Evolutionary conservation across 2,888 invertebrate species (phyloP).

Genomic region (Pherbina coryleti): DNA sequence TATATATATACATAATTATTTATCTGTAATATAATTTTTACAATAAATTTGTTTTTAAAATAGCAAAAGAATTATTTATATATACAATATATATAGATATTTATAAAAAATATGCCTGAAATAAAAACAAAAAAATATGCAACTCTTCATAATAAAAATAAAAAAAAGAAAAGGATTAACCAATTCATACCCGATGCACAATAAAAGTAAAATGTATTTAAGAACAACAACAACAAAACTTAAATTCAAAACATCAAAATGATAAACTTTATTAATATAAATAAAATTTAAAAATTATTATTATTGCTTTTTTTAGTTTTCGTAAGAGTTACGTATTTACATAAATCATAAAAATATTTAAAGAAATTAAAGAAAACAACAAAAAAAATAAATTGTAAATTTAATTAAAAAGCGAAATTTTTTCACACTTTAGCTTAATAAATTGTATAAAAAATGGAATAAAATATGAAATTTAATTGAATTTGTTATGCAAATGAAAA

Average conservation of each 20-base stretch:
- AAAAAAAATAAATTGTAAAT: constrained; percentile 50
- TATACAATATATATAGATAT: constrained; percentile 42
- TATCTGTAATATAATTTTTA: constrained; percentile 27
- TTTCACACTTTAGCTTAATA: constrained; percentile 70
- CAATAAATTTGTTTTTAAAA: constrained; percentile 53
- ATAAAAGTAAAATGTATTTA: constrained; percentile 58
- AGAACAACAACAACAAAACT: constrained; percentile 53
- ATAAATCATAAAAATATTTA: constrained; percentile 56
- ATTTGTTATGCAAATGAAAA: constrained; percentile 70
- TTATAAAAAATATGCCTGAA: constrained; percentile 55
- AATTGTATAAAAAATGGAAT: constrained; percentile 68
- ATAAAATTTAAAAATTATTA: constrained; percentile 61
- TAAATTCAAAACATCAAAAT: constrained; percentile 45
- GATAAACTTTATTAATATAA: constrained; percentile 59
- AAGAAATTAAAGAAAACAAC: constrained; percentile 51
- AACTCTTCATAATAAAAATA: constrained; percentile 52
- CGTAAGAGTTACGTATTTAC: constrained; percentile 64
- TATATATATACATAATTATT: constrained; percentile 12
- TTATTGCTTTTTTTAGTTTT: constrained; percentile 67
- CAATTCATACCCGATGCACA: constrained; percentile 59
- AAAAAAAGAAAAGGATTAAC: constrained; percentile 46
- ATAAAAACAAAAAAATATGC: constrained; percentile 47
- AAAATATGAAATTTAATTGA: constrained; percentile 69
- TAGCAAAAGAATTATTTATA: constrained; percentile 47
- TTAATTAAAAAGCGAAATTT: constrained; percentile 66